phyloP scores from a whole-genome alignment of 2,888 invertebrate genomes.

The Hydropsyche betteni region DNA sequence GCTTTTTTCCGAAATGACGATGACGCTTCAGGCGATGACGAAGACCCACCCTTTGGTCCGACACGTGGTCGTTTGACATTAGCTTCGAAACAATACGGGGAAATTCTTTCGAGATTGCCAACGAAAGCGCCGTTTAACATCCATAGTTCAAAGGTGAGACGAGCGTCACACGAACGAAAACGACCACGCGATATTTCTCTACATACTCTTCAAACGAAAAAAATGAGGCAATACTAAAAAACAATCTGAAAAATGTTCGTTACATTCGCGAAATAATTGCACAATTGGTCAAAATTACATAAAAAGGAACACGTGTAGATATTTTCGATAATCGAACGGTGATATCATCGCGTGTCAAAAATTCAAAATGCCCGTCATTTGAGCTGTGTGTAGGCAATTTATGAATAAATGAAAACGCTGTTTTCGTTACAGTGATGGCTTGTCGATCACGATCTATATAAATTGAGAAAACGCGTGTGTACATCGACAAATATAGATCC shows the following conservation, averaged over 20 bases:
- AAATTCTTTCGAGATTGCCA: conserved; percentile 20
- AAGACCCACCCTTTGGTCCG: neutral
- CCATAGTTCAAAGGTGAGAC: conserved; percentile 31
- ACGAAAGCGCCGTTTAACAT: neutral
- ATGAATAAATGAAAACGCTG: too few relatives aligned
- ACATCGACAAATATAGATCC: too few relatives aligned
- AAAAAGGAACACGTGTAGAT: conserved; percentile 1
- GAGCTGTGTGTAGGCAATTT: too few relatives aligned
- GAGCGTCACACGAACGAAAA: conserved; percentile 8
- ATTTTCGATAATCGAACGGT: too few relatives aligned
- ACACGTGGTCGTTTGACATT: conserved; percentile 14
- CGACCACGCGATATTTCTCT: conserved; percentile 16
- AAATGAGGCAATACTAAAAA: neutral
- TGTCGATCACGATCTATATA: too few relatives aligned
- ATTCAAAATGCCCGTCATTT: too few relatives aligned
- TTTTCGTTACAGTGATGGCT: too few relatives aligned
- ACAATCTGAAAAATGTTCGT: neutral
- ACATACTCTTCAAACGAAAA: neutral
- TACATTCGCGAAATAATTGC: neutral
- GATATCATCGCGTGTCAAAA: too few relatives aligned
- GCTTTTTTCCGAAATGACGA: too few relatives aligned
- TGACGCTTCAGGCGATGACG: neutral
- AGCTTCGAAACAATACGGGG: conserved; percentile 21
- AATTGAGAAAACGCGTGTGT: too few relatives aligned
- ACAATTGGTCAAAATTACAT: neutral